These are phyloP conservation scores for Mimachlamys varia DNA, from an alignment of 2,888 invertebrate genomes.

Conservation along the genomic window DNA sequence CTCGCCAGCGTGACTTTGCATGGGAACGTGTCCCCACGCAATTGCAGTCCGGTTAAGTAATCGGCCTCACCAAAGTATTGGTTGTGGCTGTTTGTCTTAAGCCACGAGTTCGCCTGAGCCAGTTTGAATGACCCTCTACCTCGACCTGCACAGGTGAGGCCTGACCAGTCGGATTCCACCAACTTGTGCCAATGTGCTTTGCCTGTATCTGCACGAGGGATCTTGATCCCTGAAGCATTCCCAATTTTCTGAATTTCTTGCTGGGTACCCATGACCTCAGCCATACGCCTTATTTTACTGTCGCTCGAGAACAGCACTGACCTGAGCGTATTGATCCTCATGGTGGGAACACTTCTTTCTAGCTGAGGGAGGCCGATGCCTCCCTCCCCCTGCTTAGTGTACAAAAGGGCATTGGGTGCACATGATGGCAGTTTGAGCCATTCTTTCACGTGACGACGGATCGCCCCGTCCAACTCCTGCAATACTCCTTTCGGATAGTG, in stretches of 20 bases:
- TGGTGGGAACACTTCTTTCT: neutral
- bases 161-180: neutral
- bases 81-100: neutral
- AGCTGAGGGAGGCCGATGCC: constrained; percentile 43
- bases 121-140: neutral
- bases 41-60: constrained; percentile 40
- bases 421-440: constrained; percentile 39
- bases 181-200: constrained; percentile 26
- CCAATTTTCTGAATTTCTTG: neutral
- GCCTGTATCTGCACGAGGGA: neutral
- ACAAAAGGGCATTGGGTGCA: constrained; percentile 36
- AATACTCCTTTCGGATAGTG: constrained; percentile 12
- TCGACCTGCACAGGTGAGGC: neutral
- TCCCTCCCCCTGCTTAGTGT: neutral
- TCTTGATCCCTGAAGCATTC: neutral
- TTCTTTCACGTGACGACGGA: neutral
- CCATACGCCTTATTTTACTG: neutral
- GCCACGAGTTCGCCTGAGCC: constrained; percentile 37
- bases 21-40: constrained; percentile 38
- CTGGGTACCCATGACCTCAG: constrained; percentile 34
- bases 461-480: too few species aligned
- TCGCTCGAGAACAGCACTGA: neutral
- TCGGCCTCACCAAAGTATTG: constrained; percentile 40
- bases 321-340: constrained; percentile 37
- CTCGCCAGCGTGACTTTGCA: constrained; percentile 36